Evolutionary conservation across 2,888 invertebrate species (phyloP).

Genomic region (Pedicia rivosa): DNA sequence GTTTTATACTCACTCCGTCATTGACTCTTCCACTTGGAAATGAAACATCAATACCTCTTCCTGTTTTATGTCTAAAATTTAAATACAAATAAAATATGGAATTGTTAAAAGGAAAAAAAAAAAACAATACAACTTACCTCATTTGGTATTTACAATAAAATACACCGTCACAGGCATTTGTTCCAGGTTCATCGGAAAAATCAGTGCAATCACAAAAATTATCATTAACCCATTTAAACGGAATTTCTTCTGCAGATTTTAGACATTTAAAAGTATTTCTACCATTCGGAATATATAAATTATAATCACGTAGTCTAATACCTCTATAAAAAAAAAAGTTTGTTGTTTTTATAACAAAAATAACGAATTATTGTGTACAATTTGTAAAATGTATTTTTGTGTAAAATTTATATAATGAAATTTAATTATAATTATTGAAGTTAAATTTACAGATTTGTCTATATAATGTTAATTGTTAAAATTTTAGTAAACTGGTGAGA

Average conservation of each 20-base stretch:
- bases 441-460: too few species aligned
- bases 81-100: neutral
- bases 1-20: too few species aligned
- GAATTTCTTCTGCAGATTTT: conserved; percentile 31
- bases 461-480: too few species aligned
- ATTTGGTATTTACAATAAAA: conserved; percentile 62
- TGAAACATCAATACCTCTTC: too few species aligned
- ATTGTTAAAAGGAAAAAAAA: too few species aligned
- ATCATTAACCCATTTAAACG: conserved; percentile 52
- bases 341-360: too few species aligned
- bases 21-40: too few species aligned
- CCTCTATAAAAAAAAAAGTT: conserved; percentile 24
- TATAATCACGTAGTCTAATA: conserved; percentile 28
- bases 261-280: conserved; percentile 33
- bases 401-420: too few species aligned
- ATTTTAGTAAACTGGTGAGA: too few species aligned
- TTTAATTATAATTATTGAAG: too few species aligned
- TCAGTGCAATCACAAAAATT: conserved; percentile 76
- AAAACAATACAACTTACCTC: neutral
- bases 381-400: too few species aligned
- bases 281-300: conserved; percentile 30
- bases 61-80: neutral
- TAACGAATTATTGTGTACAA: too few species aligned
- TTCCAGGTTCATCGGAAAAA: conserved; percentile 67
- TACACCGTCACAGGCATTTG: conserved; percentile 70